Evolutionary conservation across 2,113 vertebrate genomes (phyloP), one percentile per base, ranked within the genome.

Genomic region (Larimichthys crocea): DNA sequence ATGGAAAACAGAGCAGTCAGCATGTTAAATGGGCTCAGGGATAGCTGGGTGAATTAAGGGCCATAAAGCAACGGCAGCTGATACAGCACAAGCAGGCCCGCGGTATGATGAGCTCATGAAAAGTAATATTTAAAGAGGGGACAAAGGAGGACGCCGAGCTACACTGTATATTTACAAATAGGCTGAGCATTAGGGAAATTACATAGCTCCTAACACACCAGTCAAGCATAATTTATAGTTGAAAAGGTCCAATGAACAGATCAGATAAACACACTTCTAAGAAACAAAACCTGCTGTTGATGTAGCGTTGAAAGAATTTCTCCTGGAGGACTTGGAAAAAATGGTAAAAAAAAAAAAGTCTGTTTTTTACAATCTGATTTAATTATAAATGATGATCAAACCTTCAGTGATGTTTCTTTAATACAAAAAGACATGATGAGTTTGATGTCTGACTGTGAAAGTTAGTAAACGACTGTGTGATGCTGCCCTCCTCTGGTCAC

Each of bases 1-100:
- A 92, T 88, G 91, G 89, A 95, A 95, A 94, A 92, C 79, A 75
- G 85, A 90, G 83, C 88, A 81, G 91, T 94, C 92, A 92, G 89
- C 90, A 92, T 90, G 90, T 87, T 87, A 88, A 92, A 93, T 90
- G 88, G 63, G 64, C 83, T 87, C 16, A 46, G 72, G 87, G 86
- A 87, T 55, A 78, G 77, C 76, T 80, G 81, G 79, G 81, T 77
- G 82, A 92, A 88, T 88, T 86, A 87, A 89, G 86, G 76, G 85
- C 85, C 88, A 86, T 85, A 86, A 91, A 87, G 85, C 74, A 57
- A 87, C 77, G 72, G 88, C 85, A 90, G 79, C 85, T 89, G 82
- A 87, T 88, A 80, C 82, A 83, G 84, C 66, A 81, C 55, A 70
- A 76, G 63, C n/a, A 65, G 79, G 46, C 66, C 78, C 11, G 57